Conservation (phyloP, 2,113 vertebrate species). For the Canis aureus region DNA sequence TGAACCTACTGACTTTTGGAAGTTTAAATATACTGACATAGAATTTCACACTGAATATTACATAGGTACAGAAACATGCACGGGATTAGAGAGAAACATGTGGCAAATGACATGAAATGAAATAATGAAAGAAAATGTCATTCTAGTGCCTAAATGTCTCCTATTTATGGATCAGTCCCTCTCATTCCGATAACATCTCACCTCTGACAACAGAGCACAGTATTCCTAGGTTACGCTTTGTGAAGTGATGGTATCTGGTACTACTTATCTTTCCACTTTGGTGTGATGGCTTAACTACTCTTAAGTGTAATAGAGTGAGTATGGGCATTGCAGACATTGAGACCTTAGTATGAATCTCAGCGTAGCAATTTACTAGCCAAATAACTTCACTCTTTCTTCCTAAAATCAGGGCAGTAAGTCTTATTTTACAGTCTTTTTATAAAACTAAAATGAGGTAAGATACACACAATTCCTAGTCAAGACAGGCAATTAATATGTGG, state of each 20-base stretch:
- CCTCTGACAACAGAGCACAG: slow-evolving; percentile 72
- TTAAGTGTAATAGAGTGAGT: neutral
- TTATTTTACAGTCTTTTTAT: slow-evolving; percentile 8
- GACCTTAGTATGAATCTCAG: neutral
- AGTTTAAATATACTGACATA: slow-evolving; percentile 85
- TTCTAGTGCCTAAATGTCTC: slow-evolving; percentile 79
- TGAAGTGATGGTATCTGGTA: neutral
- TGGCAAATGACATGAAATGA: slow-evolving; percentile 84
- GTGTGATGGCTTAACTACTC: slow-evolving; percentile 40
- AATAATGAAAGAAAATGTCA: slow-evolving; percentile 82
- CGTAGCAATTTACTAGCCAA: neutral
- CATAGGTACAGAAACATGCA: slow-evolving; percentile 83
- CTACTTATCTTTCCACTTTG: neutral
- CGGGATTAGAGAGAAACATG: slow-evolving; percentile 83
- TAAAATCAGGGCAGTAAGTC: neutral
- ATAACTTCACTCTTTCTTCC: neutral
- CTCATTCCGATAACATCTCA: slow-evolving; percentile 52
- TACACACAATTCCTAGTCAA: neutral
- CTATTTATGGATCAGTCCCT: slow-evolving; percentile 82
- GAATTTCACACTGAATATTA: slow-evolving; percentile 86
- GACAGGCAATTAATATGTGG: neutral
- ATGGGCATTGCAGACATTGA: neutral
- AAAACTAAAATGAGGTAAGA: neutral
- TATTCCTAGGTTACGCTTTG: slow-evolving; percentile 42
- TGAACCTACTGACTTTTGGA: slow-evolving; percentile 84